Conservation (phyloP, 2,797 vertebrate species). For the Kryptolebias ocellatus region DNA sequence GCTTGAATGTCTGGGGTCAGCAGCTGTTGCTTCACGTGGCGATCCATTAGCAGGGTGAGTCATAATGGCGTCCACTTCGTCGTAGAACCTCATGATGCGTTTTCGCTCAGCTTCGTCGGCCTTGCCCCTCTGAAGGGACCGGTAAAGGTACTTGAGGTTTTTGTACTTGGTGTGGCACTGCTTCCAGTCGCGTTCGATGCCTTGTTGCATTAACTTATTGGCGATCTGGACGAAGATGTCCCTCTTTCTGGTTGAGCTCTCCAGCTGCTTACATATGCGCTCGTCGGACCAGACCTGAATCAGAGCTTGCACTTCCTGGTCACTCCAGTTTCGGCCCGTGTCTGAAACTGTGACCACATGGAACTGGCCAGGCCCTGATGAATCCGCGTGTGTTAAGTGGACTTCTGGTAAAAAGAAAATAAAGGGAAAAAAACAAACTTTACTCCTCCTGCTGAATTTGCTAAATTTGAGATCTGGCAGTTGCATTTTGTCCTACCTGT, state of each 20-base stretch:
- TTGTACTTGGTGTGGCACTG: slow-evolving; percentile 91
- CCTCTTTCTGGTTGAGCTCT: slow-evolving; percentile 89
- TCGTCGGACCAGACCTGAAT: slow-evolving; percentile 88
- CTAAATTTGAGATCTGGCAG: no score
- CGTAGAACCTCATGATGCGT: slow-evolving; percentile 88
- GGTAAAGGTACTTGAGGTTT: slow-evolving; percentile 91
- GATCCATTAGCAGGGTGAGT: slow-evolving; percentile 58
- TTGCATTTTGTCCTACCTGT: slow-evolving; percentile 35
- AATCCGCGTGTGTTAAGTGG: slow-evolving; percentile 64
- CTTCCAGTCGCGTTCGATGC: slow-evolving; percentile 91
- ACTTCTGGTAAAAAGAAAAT: slow-evolving; percentile 59
- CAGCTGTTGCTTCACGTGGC: background rate
- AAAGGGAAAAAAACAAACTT: background rate
- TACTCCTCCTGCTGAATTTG: background rate
- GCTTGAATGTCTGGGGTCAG: slow-evolving; percentile 41
- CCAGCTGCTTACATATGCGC: slow-evolving; percentile 86
- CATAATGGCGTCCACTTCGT: slow-evolving; percentile 87
- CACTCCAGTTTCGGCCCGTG: slow-evolving; percentile 88
- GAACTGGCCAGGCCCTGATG: slow-evolving; percentile 79
- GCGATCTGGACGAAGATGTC: slow-evolving; percentile 91
- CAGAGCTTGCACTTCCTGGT: slow-evolving; percentile 88
- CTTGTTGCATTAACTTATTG: slow-evolving; percentile 83
- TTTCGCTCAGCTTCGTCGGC: slow-evolving; percentile 80
- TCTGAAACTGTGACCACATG: slow-evolving; percentile 85
- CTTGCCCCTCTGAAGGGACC: slow-evolving; percentile 86